phyloP scores from a whole-genome alignment of 2,113 vertebrate genomes.

The Muscicapa adusta region DNA sequence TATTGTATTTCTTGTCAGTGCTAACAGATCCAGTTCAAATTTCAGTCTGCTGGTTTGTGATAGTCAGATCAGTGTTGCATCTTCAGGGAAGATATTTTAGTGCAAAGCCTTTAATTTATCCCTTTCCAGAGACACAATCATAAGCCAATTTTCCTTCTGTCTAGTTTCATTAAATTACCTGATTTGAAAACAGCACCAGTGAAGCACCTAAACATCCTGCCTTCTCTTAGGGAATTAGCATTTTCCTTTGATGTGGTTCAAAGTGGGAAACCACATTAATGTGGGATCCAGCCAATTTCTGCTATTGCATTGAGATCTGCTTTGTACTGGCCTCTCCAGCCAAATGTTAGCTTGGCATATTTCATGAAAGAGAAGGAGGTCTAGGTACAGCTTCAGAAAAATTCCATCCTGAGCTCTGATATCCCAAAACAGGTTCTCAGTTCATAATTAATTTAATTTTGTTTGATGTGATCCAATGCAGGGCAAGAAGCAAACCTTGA shows the following conservation, averaged over 20 bases:
- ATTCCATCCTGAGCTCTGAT: neutral
- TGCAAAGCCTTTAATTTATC: neutral
- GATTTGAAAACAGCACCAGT: conserved; percentile 8
- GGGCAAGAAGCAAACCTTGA: neutral
- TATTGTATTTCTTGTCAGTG: neutral
- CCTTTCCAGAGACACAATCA: neutral
- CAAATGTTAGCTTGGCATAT: conserved; percentile 29
- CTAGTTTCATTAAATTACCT: conserved; percentile 36
- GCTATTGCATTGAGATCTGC: neutral
- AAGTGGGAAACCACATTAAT: conserved; percentile 31
- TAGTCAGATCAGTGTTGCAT: neutral
- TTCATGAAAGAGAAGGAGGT: neutral
- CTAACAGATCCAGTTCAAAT: neutral
- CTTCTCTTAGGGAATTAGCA: conserved; percentile 18
- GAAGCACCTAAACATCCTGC: neutral
- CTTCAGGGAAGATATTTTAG: neutral
- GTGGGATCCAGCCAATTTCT: conserved; percentile 1
- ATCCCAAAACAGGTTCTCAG: neutral
- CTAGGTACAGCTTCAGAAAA: neutral
- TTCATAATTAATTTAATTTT: neutral
- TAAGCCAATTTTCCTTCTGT: conserved; percentile 41
- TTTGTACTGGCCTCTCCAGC: neutral
- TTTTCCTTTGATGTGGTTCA: conserved; percentile 36
- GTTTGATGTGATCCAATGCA: neutral
- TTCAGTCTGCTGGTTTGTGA: neutral